Percentiles rank a stretch among this genome's conserved stretches.
These are phyloP conservation scores for Eufriesea mexicana DNA, from an alignment of 1,140 invertebrate genomes.

Conservation along the genomic window DNA sequence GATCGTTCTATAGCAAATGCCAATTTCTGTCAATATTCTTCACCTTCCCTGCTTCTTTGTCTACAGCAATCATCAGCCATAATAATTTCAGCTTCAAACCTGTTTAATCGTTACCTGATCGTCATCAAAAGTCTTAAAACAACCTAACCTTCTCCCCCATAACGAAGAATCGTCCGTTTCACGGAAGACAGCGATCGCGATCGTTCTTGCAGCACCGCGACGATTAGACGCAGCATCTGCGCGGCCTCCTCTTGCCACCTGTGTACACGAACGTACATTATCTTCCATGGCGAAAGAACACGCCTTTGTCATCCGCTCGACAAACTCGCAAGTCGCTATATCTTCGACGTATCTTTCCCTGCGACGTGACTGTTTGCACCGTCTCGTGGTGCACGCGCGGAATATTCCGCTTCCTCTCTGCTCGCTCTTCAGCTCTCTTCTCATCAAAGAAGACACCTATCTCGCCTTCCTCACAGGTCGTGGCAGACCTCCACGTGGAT, in stretches of 20 bases:
- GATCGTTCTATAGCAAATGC: too few species aligned
- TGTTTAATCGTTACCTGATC: too few species aligned
- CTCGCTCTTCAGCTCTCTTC: neutral
- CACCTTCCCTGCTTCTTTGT: too few species aligned
- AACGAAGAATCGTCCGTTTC: neutral
- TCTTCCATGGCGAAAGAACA: slow-evolving; percentile 71
- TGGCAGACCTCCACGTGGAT: too few species aligned
- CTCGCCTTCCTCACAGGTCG: too few species aligned
- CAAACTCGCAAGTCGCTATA: slow-evolving; percentile 60
- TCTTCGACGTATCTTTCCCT: slow-evolving; percentile 61
- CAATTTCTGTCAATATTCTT: too few species aligned
- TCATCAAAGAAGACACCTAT: too few species aligned
- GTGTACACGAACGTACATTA: slow-evolving; percentile 77
- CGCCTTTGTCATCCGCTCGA: slow-evolving; percentile 73
- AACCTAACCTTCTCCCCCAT: neutral
- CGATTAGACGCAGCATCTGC: slow-evolving; percentile 76
- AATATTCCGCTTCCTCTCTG: slow-evolving; percentile 5
- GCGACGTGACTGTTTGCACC: slow-evolving; percentile 39
- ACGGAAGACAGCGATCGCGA: slow-evolving; percentile 9
- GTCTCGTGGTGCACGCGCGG: neutral
- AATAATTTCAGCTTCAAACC: too few species aligned
- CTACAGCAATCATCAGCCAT: too few species aligned
- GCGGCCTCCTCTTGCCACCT: slow-evolving; percentile 72
- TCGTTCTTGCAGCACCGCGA: slow-evolving; percentile 22
- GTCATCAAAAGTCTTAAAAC: too few species aligned